Evolutionary conservation across 2,888 invertebrate genomes (phyloP).

Genomic region (Pimpla rufipes): DNA sequence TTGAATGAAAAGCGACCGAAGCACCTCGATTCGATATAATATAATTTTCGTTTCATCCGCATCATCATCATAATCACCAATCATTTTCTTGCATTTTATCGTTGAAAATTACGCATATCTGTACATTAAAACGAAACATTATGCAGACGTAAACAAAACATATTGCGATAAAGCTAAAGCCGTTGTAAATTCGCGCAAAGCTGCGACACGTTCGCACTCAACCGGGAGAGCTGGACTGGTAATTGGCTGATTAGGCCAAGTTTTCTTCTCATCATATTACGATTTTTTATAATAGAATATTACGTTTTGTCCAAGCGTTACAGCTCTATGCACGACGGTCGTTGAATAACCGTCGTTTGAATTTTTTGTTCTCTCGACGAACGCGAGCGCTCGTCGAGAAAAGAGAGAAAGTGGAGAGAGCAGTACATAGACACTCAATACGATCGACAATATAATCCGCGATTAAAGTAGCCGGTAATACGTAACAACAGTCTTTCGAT

Average conservation of each 20-base stretch:
- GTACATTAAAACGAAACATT: conserved; percentile 51
- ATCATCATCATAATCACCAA: too few relatives aligned
- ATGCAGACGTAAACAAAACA: conserved; percentile 46
- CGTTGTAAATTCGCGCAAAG: conserved; percentile 58
- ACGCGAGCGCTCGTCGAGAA: conserved; percentile 53
- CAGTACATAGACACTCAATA: conserved; percentile 76
- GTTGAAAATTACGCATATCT: conserved; percentile 53
- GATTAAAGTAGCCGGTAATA: conserved; percentile 70
- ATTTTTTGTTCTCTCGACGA: conserved; percentile 10
- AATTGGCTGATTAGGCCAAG: conserved; percentile 45
- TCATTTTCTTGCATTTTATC: conserved; percentile 1
- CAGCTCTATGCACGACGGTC: conserved; percentile 21
- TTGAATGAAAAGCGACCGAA: conserved; percentile 60
- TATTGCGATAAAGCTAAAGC: conserved; percentile 58
- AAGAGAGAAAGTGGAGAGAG: conserved; percentile 16
- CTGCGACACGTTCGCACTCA: conserved; percentile 33
- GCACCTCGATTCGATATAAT: conserved; percentile 72
- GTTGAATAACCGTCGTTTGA: background rate
- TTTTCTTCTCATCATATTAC: conserved; percentile 8
- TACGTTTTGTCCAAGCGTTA: conserved; percentile 31
- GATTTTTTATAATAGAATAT: conserved; percentile 34
- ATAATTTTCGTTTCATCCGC: conserved; percentile 58
- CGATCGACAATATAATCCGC: conserved; percentile 70
- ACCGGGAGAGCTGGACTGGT: conserved; percentile 25
- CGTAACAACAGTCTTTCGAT: conserved; percentile 74